phyloP scores from a whole-genome alignment of 2,797 vertebrate genomes.

The Labroides dimidiatus region DNA sequence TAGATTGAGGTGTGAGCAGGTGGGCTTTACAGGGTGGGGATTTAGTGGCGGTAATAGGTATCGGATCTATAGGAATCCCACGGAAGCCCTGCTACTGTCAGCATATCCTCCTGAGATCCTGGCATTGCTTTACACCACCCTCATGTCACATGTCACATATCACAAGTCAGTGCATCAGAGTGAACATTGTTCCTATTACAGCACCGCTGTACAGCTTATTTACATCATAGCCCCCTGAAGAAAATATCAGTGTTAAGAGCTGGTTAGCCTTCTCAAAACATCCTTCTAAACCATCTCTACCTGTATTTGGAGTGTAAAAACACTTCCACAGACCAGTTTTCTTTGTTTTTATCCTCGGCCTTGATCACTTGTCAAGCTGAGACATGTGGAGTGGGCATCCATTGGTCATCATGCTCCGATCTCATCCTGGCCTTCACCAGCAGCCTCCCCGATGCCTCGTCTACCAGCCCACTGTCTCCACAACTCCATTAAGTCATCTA shows the following conservation, averaged over 20 bases:
- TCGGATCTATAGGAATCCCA: slow-evolving; percentile 64
- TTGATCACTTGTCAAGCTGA: slow-evolving; percentile 80
- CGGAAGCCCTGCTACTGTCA: slow-evolving; percentile 39
- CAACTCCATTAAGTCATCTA: slow-evolving; percentile 84
- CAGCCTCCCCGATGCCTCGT: slow-evolving; percentile 81
- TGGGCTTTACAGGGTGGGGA: slow-evolving; percentile 62
- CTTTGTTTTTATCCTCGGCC: slow-evolving; percentile 49
- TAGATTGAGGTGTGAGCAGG: slow-evolving; percentile 65
- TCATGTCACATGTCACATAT: slow-evolving; percentile 7
- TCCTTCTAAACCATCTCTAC: neutral
- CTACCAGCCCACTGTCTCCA: slow-evolving; percentile 81
- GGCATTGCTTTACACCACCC: slow-evolving; percentile 18
- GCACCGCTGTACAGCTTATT: slow-evolving; percentile 6
- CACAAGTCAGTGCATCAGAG: slow-evolving; percentile 8
- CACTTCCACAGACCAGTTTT: slow-evolving; percentile 39
- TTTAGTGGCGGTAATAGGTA: slow-evolving; percentile 64
- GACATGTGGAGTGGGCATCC: slow-evolving; percentile 70
- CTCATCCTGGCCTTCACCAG: slow-evolving; percentile 76
- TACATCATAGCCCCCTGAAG: neutral
- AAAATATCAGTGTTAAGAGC: slow-evolving; percentile 1
- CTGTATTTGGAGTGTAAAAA: slow-evolving; percentile 35
- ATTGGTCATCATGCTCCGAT: slow-evolving; percentile 78
- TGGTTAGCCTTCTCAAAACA: neutral
- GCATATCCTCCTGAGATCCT: slow-evolving; percentile 57
- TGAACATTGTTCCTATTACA: slow-evolving; percentile 2